Evolutionary conservation across 2,888 invertebrate species (phyloP), one percentile per base, ranked within the genome.

Genomic region (Apotomis capreana): DNA sequence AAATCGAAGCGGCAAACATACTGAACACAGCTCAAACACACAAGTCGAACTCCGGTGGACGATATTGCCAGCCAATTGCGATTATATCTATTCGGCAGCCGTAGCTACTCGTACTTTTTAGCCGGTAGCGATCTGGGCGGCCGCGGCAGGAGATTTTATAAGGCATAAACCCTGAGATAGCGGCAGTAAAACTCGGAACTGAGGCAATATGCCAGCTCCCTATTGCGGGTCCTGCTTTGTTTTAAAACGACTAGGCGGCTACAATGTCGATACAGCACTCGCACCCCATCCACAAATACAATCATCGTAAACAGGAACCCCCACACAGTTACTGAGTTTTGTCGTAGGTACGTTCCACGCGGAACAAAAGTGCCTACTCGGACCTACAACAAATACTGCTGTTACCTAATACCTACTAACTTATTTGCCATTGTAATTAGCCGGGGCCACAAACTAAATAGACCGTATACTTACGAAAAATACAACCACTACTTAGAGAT

Each of bases 111-210:
- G 71, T 87, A 87, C 84, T 87, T 88, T 84, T 86, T 86, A 84
- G 82, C 83, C 81, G 77, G 80, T 80, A 82, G 83, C 81, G 76
- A 79, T 84, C 80, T 78, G 81, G 83, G 84, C 84, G 86, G 87
- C 81, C 84, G 84, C 83, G 80, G 84, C 82, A 83, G 82, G 83
- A 87, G 85, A 85, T 89, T 90, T 90, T 89, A 90, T 89, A 89
- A 88, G 87, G 87, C 89, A 89, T 91, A 90, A 91, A 91, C 84
- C 84, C 84, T 81, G 86, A 87, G 87, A 88, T 89, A 90, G 88
- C 87, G 86, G 85, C 86, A 84, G 87, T 89, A 89, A 89, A 89
- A 89, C 84, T 86, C 83, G 87, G 83, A 86, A 87, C 86, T 83
- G 88, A 87, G 87, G 89, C 89, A 89, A 88, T 89, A 89, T 87